phyloP scores from a whole-genome alignment of 2,888 invertebrate genomes.

The Strigamia maritima region DNA sequence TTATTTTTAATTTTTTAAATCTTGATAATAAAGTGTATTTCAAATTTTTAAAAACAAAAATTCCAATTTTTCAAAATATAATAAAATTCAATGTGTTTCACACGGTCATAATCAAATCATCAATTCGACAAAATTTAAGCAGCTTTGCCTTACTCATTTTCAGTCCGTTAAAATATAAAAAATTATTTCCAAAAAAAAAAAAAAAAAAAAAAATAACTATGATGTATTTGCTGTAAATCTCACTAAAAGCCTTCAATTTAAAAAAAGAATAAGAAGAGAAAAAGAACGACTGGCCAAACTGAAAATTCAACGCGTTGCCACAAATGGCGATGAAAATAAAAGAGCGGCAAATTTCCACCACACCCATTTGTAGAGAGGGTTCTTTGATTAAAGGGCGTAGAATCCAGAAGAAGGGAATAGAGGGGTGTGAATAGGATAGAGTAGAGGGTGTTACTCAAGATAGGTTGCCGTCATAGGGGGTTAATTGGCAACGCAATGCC shows the following conservation, averaged over 20 bases:
- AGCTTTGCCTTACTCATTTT: no score
- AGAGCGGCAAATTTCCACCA: not conserved
- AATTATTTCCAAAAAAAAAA: no score
- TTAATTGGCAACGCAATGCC: not conserved
- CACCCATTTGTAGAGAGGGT: not conserved
- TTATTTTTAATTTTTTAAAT: no score
- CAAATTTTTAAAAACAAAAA: no score
- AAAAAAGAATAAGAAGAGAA: not conserved
- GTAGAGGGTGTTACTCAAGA: not conserved
- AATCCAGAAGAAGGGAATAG: not conserved
- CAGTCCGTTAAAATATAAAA: no score
- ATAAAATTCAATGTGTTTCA: no score
- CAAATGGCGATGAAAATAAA: not conserved
- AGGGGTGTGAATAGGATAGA: not conserved
- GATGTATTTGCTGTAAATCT: no score
- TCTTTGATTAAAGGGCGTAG: not conserved
- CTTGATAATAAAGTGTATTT: no score
- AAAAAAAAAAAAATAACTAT: no score
- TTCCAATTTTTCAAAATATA: no score
- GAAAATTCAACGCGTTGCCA: not conserved
- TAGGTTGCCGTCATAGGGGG: not conserved
- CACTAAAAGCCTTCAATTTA: not conserved
- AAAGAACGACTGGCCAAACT: not conserved
- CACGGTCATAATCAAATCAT: no score
- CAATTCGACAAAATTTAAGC: no score